Base-by-base conservation (phyloP, 2,888 invertebrate genomes). In the Lasioglossum oenotherae region DNA sequence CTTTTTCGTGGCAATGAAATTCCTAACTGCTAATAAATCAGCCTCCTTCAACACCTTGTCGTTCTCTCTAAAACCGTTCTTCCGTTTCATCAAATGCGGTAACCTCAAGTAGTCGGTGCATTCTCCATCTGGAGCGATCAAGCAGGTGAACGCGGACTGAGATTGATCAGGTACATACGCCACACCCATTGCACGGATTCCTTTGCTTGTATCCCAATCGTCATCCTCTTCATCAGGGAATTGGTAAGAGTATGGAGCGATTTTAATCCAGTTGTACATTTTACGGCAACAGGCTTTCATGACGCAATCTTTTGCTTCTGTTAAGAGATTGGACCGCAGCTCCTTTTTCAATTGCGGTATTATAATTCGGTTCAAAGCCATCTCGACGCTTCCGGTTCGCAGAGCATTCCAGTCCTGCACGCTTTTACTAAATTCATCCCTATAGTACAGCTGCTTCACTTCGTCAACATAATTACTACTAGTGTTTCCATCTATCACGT, bases 331-430 rank as follows among this genome's bases (percentile, higher is more conserved):
- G 0, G 97, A 96, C 80, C 97, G 97, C 12, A 99, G 95, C 95
- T 99, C 99, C 88, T 98, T 97, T 85, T 98, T 96, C 90, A 99
- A 96, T 93, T 98, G 98, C 0, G 99, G 99, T 93, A 99, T 97
- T 6, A 99, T 97, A 94, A 99, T 97, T 93, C 98, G 97, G 38
- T 96, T 97, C 76, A 99, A 96, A 0, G 99, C 99, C 85, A 98
- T 96, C 92, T 98, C 98, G 0, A 99, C 98, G 80, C 99, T 98
- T 92, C 98, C 98, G 1, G 97, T 97, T 67, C 99, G 96, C 76
- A 99, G 94, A 2, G 97, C 97, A 95, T 99, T 99, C 99, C 99
- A 99, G 91, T 99, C 98, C 94, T 99, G 98, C 0, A 98, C 98
- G 88, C 97, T 97, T 90, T 98, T 98, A 91, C 98, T 98, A 95